Evolutionary conservation across 2,888 invertebrate genomes (phyloP).

Genomic region (Habroteleia sp.): DNA sequence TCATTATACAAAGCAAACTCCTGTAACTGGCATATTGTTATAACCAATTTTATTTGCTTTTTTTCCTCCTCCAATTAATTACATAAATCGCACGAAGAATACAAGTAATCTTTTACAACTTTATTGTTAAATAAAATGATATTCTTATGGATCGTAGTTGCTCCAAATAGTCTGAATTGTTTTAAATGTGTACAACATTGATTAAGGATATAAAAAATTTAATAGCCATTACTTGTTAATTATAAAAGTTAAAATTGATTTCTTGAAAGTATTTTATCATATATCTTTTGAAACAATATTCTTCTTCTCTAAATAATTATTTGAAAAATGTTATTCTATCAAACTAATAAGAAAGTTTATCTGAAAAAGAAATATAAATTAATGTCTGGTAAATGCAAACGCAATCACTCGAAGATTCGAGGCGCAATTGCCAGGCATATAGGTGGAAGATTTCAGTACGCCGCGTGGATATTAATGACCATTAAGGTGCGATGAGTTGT

Average conservation of each 20-base stretch:
- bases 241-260: too few relatives aligned
- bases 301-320: too few relatives aligned
- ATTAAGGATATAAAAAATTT: too few relatives aligned
- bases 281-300: too few relatives aligned
- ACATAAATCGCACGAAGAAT: background rate
- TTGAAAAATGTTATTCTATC: too few relatives aligned
- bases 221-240: too few relatives aligned
- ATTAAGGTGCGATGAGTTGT: constrained; percentile 41
- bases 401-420: background rate
- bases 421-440: constrained; percentile 11
- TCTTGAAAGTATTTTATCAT: too few relatives aligned
- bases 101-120: too few relatives aligned
- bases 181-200: too few relatives aligned
- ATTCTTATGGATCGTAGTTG: too few relatives aligned
- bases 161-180: too few relatives aligned
- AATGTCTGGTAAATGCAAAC: background rate
- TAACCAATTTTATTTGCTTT: constrained; percentile 1
- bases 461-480: constrained; percentile 19
- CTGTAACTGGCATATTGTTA: background rate
- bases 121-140: too few relatives aligned
- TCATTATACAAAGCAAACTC: background rate
- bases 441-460: constrained; percentile 17
- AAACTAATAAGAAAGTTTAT: background rate
- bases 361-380: constrained; percentile 7
- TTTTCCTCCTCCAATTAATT: background rate